Base-by-base conservation (phyloP, 2,888 invertebrate species). In the Megamerina dolium region DNA sequence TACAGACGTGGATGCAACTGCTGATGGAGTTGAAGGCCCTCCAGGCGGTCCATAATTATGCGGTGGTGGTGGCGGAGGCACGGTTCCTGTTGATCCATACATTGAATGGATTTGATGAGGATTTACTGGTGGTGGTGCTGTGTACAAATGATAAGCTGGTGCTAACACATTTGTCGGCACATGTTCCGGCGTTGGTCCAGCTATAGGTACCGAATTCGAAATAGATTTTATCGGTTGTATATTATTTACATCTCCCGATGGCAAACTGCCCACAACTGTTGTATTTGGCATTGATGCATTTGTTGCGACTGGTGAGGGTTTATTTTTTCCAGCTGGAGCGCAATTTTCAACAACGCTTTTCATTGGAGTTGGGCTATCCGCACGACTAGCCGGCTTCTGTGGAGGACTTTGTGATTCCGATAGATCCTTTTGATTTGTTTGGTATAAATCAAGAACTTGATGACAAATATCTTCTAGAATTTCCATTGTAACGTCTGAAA, bases 391-490 rank as follows among this genome's bases (percentile, higher is more conserved):
- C 81, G 1, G 78, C 77, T 26, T 79, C 76, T 12, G 75, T 2
- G 75, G 61, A 18, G 78, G 73, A 30, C 75, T 66, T 43, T 64
- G 65, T 13, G 51, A 56, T 1, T 54, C 44, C 43, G 84, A 83
- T 0, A 78, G 77, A 12, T 80, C 78, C 9, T 77, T 72, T 52
- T 81, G 76, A 38, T 77, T 76, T 50, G 86, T 78, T 56, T 85
- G 82, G 72, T 96, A 96, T 46, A 96, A 74, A 72, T 96, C 96
- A 50, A 96, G 70, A 10, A 88, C 88, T 77, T 89, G 95, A 74
- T 96, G 96, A 60, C 96, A 96, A 54, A 96, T 93, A 73, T 95
- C 95, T 75, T 99, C 97, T 31, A 99, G 74, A 41, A 96, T 76
- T 59, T 94, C 92, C 80, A 90, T 87, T 2, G 90, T 88, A 21